Conservation (phyloP, 2,113 vertebrate genomes). For the Trematocara nigrifrons region DNA sequence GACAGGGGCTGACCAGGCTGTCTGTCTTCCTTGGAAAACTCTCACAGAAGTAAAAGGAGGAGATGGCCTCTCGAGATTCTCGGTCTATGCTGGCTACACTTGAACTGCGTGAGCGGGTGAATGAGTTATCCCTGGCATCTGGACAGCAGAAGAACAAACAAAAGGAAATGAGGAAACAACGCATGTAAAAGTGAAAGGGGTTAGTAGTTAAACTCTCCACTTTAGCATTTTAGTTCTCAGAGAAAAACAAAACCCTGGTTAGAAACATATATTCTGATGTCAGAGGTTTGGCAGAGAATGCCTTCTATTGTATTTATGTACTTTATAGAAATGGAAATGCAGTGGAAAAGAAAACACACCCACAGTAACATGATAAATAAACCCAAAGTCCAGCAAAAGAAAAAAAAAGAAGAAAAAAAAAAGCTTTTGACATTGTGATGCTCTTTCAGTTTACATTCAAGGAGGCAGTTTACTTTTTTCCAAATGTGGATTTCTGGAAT, state of each 20-base stretch:
- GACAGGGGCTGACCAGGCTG: conserved; percentile 72
- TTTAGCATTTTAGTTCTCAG: not conserved
- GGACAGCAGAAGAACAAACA: conserved; percentile 34
- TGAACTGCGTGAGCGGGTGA: conserved; percentile 92
- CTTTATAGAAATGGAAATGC: not conserved
- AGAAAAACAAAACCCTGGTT: not conserved
- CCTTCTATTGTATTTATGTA: not conserved
- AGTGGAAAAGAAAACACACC: not conserved
- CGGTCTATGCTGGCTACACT: conserved; percentile 96
- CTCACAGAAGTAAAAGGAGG: conserved; percentile 90
- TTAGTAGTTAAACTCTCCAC: not conserved
- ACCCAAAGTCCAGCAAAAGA: not conserved
- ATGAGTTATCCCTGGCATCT: conserved; percentile 92
- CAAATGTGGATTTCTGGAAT: not conserved
- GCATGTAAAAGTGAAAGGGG: not conserved
- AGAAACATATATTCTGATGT: not conserved
- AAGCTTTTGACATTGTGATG: conserved; percentile 30
- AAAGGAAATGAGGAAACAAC: not conserved
- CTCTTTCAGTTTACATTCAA: not conserved
- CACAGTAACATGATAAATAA: not conserved
- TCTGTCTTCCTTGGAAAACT: conserved; percentile 86
- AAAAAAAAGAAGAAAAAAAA: not conserved
- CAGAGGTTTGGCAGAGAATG: not conserved
- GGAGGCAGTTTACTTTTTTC: not conserved
- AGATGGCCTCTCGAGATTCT: conserved; percentile 91